Conservation (phyloP, 2,797 vertebrate genomes). For the Mormyrus hasselquistii region DNA sequence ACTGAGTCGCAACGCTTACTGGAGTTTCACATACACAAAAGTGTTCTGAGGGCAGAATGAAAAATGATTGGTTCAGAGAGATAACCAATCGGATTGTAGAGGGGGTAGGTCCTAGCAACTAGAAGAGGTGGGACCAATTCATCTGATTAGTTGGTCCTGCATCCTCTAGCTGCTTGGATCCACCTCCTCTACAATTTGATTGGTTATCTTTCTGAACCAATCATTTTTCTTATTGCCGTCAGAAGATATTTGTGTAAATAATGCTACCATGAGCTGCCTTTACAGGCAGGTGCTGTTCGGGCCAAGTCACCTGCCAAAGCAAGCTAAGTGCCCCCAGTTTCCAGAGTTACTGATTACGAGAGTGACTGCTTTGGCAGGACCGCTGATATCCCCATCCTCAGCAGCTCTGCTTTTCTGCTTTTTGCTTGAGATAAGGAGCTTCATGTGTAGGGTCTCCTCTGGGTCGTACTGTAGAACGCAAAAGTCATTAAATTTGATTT, state of each 20-base stretch:
- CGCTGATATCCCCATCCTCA: background rate
- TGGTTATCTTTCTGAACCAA: background rate
- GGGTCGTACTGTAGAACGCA: background rate
- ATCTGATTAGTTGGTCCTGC: no score
- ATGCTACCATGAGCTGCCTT: background rate
- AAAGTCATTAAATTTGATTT: background rate
- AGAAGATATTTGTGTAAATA: background rate
- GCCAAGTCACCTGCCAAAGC: slow-evolving; percentile 35
- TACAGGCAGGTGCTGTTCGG: slow-evolving; percentile 38
- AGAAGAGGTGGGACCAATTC: no score
- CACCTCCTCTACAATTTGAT: background rate
- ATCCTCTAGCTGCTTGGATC: background rate
- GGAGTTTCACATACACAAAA: background rate
- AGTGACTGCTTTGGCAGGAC: background rate
- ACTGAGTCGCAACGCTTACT: background rate
- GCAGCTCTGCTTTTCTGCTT: background rate
- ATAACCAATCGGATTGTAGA: background rate
- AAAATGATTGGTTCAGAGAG: background rate
- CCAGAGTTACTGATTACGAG: slow-evolving; percentile 36
- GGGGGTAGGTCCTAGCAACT: no score
- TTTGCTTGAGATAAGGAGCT: slow-evolving; percentile 32
- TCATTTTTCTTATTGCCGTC: background rate
- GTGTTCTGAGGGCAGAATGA: background rate
- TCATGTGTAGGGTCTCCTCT: slow-evolving; percentile 25
- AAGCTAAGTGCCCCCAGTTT: slow-evolving; percentile 20